Evolutionary conservation across 2,888 invertebrate genomes (phyloP).

Genomic region (Cetonia aurata): DNA sequence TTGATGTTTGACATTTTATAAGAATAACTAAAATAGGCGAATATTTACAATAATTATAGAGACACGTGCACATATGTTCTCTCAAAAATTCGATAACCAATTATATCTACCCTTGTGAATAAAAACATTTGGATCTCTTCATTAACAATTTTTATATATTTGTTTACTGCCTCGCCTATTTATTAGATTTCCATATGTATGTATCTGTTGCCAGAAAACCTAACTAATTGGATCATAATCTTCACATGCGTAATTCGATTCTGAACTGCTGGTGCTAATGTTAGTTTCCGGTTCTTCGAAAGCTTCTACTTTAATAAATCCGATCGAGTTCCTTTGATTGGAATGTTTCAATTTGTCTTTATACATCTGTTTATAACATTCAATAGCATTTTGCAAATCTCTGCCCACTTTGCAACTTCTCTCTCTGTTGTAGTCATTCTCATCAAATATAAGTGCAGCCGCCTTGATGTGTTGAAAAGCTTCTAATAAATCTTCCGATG

Average conservation of each 20-base stretch:
- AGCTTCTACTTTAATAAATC: constrained; percentile 16
- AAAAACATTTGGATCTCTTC: no score
- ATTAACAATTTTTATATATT: no score
- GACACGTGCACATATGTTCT: no score
- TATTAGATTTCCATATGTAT: no score
- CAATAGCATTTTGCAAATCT: constrained; percentile 15
- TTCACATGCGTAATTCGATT: background rate
- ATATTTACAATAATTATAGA: no score
- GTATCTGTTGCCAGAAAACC: background rate
- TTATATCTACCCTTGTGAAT: no score
- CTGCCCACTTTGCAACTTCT: constrained; percentile 22
- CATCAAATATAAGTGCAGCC: constrained; percentile 16
- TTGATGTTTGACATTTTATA: no score
- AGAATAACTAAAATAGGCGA: no score
- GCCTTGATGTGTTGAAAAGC: constrained; percentile 26
- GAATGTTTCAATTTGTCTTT: constrained; percentile 9
- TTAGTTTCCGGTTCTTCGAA: background rate
- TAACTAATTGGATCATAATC: constrained; percentile 22
- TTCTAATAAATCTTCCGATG: constrained; percentile 6
- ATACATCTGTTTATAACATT: constrained; percentile 29
- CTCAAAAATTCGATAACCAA: no score
- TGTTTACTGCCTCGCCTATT: no score
- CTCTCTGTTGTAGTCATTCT: constrained; percentile 22
- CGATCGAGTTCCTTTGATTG: background rate
- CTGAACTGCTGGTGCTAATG: background rate